Evolutionary conservation across 2,113 vertebrate genomes (phyloP).

Genomic region (Catharus bicknelli): DNA sequence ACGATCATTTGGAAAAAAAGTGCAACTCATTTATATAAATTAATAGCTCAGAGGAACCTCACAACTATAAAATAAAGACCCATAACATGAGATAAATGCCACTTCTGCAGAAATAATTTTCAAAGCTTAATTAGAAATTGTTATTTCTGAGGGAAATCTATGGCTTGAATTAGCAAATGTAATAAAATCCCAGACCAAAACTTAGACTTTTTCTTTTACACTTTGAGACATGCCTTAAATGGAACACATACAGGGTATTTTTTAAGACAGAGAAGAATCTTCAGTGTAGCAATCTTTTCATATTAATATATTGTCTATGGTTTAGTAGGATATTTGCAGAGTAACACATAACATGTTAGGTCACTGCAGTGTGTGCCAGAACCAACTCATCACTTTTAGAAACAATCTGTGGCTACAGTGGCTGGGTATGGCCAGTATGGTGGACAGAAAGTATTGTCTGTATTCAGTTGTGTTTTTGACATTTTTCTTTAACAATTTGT

Average conservation of each 20-base stretch:
- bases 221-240: not conserved
- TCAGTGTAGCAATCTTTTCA: not conserved
- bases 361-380: not conserved
- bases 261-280: not conserved
- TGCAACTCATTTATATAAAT: not conserved
- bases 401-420: not conserved
- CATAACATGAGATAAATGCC: not conserved
- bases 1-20: not conserved
- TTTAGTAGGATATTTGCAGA: not conserved
- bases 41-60: not conserved
- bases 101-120: not conserved
- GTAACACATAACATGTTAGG: not conserved
- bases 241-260: not conserved
- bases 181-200: not conserved
- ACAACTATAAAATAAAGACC: not conserved
- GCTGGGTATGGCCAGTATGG: accelerated
- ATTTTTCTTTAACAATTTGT: not conserved
- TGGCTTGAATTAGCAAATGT: not conserved
- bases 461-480: not conserved
- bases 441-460: not conserved
- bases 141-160: not conserved
- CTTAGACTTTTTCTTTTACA: not conserved
- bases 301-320: not conserved
- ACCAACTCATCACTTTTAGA: not conserved
- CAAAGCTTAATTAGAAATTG: not conserved